A percentile compares a stretch with the other conserved stretches of the same genome.
These are phyloP conservation scores for Epistrophella euchroma DNA, from an alignment of 2,888 invertebrate genomes.

Conservation along the genomic window DNA sequence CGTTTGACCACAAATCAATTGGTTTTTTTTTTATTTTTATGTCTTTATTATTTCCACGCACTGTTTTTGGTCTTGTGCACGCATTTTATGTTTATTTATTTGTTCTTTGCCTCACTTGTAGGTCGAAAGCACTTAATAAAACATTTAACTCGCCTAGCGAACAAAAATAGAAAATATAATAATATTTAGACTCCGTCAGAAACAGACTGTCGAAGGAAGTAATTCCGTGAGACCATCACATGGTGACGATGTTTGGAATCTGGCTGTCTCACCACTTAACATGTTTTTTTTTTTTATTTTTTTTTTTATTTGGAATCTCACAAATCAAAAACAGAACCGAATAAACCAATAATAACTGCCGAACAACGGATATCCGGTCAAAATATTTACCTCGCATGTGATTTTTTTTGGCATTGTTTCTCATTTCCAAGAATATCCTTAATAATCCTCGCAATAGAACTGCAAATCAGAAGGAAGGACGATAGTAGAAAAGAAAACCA, in stretches of 20 bases:
- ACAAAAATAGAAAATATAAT: constrained; percentile 50
- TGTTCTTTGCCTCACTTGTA: not conserved
- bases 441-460: constrained; percentile 23
- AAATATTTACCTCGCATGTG: not conserved
- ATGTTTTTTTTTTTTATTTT: not conserved
- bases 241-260: not conserved
- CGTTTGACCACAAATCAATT: constrained; percentile 68
- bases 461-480: not conserved
- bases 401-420: constrained; percentile 13
- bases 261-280: not conserved
- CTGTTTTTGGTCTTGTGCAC: constrained; percentile 37
- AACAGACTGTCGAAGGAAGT: constrained; percentile 51
- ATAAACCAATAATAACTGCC: constrained; percentile 67
- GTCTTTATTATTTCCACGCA: constrained; percentile 19
- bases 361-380: constrained; percentile 44
- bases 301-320: constrained; percentile 30
- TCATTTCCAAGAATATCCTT: constrained; percentile 64
- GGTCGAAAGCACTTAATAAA: constrained; percentile 67
- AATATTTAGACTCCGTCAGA: constrained; percentile 40
- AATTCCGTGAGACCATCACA: constrained; percentile 20
- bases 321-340: constrained; percentile 71
- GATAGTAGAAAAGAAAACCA: constrained; percentile 9
- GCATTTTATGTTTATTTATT: constrained; percentile 24
- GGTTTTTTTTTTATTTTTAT: constrained; percentile 1
- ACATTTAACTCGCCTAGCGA: constrained; percentile 52